Percentiles rank a stretch among this genome's conserved stretches.
phyloP scores from a whole-genome alignment of 2,797 vertebrate genomes.

The Manis pentadactyla region DNA sequence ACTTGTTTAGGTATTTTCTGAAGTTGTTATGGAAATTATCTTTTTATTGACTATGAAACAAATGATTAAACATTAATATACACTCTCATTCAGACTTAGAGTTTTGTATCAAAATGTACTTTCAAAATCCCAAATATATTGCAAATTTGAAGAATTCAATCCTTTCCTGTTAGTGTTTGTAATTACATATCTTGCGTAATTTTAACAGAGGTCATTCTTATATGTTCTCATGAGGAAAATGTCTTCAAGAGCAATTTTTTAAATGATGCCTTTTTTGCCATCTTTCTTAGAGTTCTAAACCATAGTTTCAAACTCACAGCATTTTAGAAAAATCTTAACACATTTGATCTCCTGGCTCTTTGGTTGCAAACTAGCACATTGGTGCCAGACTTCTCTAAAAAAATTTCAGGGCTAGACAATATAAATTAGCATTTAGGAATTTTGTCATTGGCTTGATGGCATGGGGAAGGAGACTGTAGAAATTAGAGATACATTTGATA shows the following conservation, averaged over 20 bases:
- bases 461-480: not conserved
- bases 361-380: not conserved
- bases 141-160: not conserved
- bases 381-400: slow-evolving; percentile 48
- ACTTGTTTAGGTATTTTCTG: slow-evolving; percentile 54
- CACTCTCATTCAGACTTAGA: slow-evolving; percentile 48
- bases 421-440: slow-evolving; percentile 50
- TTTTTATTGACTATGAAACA: slow-evolving; percentile 37
- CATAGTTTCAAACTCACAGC: not conserved
- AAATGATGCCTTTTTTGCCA: not conserved
- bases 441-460: slow-evolving; percentile 38
- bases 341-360: not conserved
- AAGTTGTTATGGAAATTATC: not conserved
- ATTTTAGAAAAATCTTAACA: not conserved
- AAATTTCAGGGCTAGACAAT: slow-evolving; percentile 1
- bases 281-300: not conserved
- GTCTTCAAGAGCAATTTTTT: not conserved
- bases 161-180: rapidly evolving
- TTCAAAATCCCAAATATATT: slow-evolving; percentile 37
- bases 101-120: not conserved
- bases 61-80: slow-evolving; percentile 28
- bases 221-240: not conserved
- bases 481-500: not conserved
- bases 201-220: slow-evolving; percentile 46
- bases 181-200: not conserved